Evolutionary conservation across 1,140 invertebrate species (phyloP).

Genomic region (Drosophila eugracilis): DNA sequence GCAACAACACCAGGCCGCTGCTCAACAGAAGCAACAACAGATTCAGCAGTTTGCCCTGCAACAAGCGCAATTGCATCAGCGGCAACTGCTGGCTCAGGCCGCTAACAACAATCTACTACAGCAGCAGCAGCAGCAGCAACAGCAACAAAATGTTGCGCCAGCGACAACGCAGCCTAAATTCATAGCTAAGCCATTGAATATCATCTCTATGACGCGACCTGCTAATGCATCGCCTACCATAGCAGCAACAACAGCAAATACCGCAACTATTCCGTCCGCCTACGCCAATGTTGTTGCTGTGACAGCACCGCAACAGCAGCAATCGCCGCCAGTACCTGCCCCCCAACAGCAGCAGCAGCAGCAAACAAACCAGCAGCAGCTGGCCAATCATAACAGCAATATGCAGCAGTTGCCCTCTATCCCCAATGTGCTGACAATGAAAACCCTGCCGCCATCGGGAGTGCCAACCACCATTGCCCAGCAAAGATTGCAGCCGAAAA

Average conservation of each 20-base stretch:
- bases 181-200: constrained; percentile 76
- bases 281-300: constrained; percentile 70
- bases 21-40: constrained; percentile 73
- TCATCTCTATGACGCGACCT: constrained; percentile 76
- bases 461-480: constrained; percentile 84
- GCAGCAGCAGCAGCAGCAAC: constrained; percentile 79
- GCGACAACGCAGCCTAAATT: constrained; percentile 79
- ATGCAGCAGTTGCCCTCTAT: constrained; percentile 35
- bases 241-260: constrained; percentile 52
- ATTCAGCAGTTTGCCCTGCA: constrained; percentile 70
- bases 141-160: constrained; percentile 73
- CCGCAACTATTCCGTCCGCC: constrained; percentile 73
- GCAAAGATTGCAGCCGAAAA: constrained; percentile 79
- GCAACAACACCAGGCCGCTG: constrained; percentile 44
- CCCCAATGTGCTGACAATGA: constrained; percentile 67
- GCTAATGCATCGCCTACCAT: constrained; percentile 63
- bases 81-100: constrained; percentile 64
- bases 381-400: constrained; percentile 45
- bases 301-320: constrained; percentile 46
- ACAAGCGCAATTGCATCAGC: constrained; percentile 70
- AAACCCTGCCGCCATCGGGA: constrained; percentile 85
- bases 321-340: constrained; percentile 41
- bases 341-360: constrained; percentile 42
- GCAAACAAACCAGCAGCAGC: constrained; percentile 23
- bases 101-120: constrained; percentile 74